Conservation (phyloP, 1,140 invertebrate species). For the Bombus sibiricus region DNA sequence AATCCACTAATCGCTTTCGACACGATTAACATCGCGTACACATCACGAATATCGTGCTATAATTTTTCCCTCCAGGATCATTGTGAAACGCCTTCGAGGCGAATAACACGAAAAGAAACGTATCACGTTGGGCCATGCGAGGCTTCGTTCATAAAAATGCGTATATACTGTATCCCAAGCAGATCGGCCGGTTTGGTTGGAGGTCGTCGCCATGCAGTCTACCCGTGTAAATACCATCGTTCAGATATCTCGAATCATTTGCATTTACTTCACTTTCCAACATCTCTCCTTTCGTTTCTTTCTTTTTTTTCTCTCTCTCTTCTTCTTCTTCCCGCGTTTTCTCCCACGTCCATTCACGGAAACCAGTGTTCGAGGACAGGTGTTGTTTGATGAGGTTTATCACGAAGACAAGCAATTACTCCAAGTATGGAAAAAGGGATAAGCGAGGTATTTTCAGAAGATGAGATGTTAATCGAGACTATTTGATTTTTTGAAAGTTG, state of each 20-base stretch:
- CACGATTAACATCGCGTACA: neutral
- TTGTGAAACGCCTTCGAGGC: neutral
- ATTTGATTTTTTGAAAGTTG: neutral
- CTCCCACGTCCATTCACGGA: neutral
- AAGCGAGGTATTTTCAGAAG: neutral
- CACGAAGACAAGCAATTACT: neutral
- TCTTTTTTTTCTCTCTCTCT: neutral
- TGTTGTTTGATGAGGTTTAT: neutral
- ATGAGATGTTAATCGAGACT: neutral
- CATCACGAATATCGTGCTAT: neutral
- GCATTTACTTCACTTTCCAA: conserved; percentile 15
- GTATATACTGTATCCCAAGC: conserved; percentile 30
- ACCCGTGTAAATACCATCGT: conserved; percentile 33
- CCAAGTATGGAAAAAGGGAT: neutral
- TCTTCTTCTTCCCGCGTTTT: neutral
- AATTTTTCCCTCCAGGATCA: conserved; percentile 10
- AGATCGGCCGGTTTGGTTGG: conserved; percentile 52
- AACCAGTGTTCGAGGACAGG: conserved; percentile 16
- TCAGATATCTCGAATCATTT: conserved; percentile 26
- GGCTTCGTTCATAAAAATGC: conserved; percentile 40
- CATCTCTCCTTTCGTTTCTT: neutral
- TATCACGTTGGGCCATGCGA: neutral
- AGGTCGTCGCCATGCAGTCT: conserved; percentile 57
- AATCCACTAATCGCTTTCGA: neutral
- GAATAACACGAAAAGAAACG: conserved; percentile 15